Base-by-base conservation (phyloP, 1,140 invertebrate species). In the Venustaconcha ellipsiformis region DNA sequence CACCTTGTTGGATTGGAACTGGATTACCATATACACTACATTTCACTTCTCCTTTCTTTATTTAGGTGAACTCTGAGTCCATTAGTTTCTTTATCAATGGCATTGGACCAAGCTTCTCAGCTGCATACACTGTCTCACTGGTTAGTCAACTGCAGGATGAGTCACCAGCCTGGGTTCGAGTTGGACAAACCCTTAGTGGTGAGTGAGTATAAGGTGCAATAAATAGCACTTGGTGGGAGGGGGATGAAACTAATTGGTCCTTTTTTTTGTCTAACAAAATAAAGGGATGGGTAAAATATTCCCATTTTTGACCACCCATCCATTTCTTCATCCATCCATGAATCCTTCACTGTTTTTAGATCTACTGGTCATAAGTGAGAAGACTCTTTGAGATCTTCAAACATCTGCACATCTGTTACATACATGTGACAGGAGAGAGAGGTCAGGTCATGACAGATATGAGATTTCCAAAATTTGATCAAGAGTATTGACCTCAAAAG, bases 11-110 rank as follows among this genome's bases (percentile, higher is more conserved):
- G 37, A 48, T 48, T 48, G 37, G 37, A 48, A 48, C 11, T 48
- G 37, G 6, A 48, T 48, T 48, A 30, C 26, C 26, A 30, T 30
- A 48, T 48, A 48, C 6, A 48, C 37, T 48, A 48, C 37, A 48
- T 48, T 48, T 48, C 11, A 11, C 6, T 58, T 57, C 17, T 26
- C 11, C 15, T 20, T 66, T 30, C 65, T 66, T 58, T 59, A 72
- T 78, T 60, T 71, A 88, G 86, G 82, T 85, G 14, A 83, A 84
- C 74, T 70, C 76, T 48, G 82, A 74, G 11, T 73, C 71, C 55
- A 63, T 86, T 18, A 89, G 87, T 78, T 81, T 88, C 63, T 89
- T 83, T 65, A 67, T 88, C 18, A 86, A 88, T 78, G 88, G 87
- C 48, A 63, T 79, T 26, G 77, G 81, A 37, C 74, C 81, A 62